phyloP scores from a whole-genome alignment of 2,113 vertebrate species.

The Seriola quinqueradiata region DNA sequence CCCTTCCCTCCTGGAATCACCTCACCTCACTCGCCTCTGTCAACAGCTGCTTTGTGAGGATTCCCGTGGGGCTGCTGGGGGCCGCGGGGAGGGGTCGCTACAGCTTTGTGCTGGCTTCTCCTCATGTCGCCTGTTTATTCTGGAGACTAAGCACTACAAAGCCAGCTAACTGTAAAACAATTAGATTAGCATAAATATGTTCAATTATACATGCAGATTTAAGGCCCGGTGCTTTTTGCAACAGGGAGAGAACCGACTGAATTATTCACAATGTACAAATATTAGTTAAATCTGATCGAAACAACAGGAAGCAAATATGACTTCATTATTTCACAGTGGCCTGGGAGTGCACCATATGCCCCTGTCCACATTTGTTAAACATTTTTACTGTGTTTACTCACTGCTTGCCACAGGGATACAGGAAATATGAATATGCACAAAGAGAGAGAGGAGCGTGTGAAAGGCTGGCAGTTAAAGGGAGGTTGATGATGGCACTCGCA shows the following conservation, averaged over 20 bases:
- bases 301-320: conserved; percentile 64
- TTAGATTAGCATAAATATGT: conserved; percentile 77
- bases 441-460: neutral
- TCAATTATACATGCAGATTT: conserved; percentile 76
- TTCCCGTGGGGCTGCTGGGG: conserved; percentile 45
- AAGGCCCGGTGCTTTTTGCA: conserved; percentile 54
- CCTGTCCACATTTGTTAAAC: conserved; percentile 54
- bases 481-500: no score
- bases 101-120: conserved; percentile 42
- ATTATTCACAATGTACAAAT: conserved; percentile 71
- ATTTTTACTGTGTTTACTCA: conserved; percentile 26
- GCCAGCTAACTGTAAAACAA: conserved; percentile 74
- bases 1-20: conserved; percentile 38
- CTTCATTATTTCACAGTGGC: conserved; percentile 57
- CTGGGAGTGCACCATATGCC: conserved; percentile 58
- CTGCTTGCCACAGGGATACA: conserved; percentile 1
- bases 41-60: conserved; percentile 67
- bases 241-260: conserved; percentile 47
- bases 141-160: conserved; percentile 71
- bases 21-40: conserved; percentile 52
- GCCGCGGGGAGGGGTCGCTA: conserved; percentile 12
- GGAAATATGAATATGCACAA: neutral
- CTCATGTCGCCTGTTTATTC: conserved; percentile 63
- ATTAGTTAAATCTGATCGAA: conserved; percentile 66
- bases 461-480: neutral